These are phyloP conservation scores for Penaeus monodon DNA, from an alignment of 2,888 invertebrate genomes.

Conservation along the genomic window DNA sequence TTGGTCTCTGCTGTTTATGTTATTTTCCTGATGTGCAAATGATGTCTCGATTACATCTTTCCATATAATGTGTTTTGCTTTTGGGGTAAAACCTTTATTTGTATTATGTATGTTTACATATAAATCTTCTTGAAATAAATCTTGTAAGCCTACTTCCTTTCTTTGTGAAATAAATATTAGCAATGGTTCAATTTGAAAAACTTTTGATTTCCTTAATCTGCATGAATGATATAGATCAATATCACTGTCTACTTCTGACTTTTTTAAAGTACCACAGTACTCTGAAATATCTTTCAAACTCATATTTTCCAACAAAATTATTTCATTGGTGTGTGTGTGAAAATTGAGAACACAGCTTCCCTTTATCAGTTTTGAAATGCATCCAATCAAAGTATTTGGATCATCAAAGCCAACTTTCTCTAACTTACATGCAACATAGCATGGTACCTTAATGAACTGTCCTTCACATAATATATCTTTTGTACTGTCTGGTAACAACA, in stretches of 20 bases:
- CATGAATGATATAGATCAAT: too few relatives aligned
- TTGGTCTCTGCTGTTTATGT: not conserved
- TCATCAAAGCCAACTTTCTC: conserved; percentile 10
- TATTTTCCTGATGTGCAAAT: not conserved
- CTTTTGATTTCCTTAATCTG: too few relatives aligned
- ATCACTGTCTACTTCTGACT: too few relatives aligned
- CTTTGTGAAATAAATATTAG: too few relatives aligned
- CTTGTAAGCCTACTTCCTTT: not conserved
- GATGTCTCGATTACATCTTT: not conserved
- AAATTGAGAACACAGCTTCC: not conserved
- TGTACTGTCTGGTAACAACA: not conserved
- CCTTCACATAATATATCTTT: conserved; percentile 7
- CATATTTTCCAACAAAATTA: conserved; percentile 1
- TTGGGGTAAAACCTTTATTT: not conserved
- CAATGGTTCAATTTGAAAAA: too few relatives aligned
- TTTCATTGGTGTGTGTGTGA: not conserved
- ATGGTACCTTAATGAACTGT: not conserved
- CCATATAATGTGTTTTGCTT: not conserved
- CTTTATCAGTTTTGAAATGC: not conserved
- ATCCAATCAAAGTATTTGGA: conserved; percentile 13
- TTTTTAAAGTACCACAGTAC: not conserved
- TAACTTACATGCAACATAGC: conserved; percentile 13
- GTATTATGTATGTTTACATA: not conserved
- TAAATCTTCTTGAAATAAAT: not conserved
- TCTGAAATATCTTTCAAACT: not conserved